Evolutionary conservation across 2,888 invertebrate species (phyloP), one percentile per base, ranked within the genome.

Genomic region (Mylabris sibirica): DNA sequence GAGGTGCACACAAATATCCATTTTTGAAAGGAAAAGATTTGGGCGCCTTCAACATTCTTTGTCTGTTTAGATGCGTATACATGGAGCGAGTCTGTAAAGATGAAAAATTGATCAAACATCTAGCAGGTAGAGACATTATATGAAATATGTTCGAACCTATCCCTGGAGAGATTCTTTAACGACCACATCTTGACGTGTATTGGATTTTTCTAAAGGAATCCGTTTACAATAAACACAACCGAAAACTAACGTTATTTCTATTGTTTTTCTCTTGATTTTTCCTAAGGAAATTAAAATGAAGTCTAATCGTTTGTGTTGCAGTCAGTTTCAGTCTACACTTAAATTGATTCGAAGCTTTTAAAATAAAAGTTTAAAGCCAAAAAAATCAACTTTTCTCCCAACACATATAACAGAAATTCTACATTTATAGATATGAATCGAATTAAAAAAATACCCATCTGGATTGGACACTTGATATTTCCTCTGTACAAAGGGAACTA

Each of bases 21-120:
- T 57, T 57, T 57, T 57, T 12, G 1, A 57, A 24, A 57, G 57
- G 24, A 57, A 24, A 12, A 22, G 57, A 57, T 57, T 24, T 24
- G 57, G 57, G 22, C 49, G 30, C 20, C 20, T 49, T 20, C 49
- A 49, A 49, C 49, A 49, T 49, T 20, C 24, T 57, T 57, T 57
- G 57, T 57, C 12, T 24, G 9, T 17, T n/a, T 57, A 49, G 9
- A 49, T n/a, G n/a, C 57, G 22, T 24, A 30, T 30, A 8, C 22
- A 12, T 6, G 8, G 66, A 63, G 64, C 61, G 57, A 64, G 64
- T 34, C 59, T 62, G 35, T 41, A 41, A 24, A 24, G 57, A 70
- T 70, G 66, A 70, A 70, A 70, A 70, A 70, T 70, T 64, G 67
- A 66, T 67, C 63, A 24, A 66, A 60, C 63, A 61, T 60, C 41